Evolutionary conservation across 2,888 invertebrate species (phyloP).

Genomic region (Tryphoninae sp.): DNA sequence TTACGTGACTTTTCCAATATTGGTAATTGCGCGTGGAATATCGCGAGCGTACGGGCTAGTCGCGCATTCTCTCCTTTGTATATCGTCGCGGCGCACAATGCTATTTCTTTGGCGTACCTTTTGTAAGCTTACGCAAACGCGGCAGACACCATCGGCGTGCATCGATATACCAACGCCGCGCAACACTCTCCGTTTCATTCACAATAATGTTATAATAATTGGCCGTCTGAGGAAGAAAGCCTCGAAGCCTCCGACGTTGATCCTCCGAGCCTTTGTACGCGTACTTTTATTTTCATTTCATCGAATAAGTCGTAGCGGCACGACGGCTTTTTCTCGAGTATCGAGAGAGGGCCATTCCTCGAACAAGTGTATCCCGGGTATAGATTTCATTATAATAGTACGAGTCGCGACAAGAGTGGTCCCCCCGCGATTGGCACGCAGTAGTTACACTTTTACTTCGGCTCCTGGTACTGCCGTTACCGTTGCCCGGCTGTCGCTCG

Average conservation of each 20-base stretch:
- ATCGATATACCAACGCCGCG: slow-evolving; percentile 7
- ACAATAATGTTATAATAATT: too few relatives aligned
- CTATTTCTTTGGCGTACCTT: slow-evolving; percentile 19
- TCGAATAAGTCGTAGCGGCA: too few relatives aligned
- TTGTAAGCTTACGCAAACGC: slow-evolving; percentile 16
- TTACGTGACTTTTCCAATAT: neutral
- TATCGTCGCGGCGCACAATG: neutral
- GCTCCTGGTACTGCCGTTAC: slow-evolving; percentile 3
- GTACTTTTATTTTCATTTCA: too few relatives aligned
- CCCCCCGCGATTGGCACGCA: neutral
- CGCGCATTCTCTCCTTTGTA: slow-evolving; percentile 9
- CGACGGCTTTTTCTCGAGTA: too few relatives aligned
- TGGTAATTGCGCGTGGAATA: slow-evolving; percentile 17
- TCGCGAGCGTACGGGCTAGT: slow-evolving; percentile 10
- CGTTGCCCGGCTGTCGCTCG: slow-evolving; percentile 1
- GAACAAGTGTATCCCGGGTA: too few relatives aligned
- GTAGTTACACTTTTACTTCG: slow-evolving; percentile 3
- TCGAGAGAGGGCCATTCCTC: too few relatives aligned
- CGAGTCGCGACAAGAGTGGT: too few relatives aligned
- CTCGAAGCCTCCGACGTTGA: too few relatives aligned
- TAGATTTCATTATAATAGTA: too few relatives aligned
- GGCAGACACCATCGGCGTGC: neutral
- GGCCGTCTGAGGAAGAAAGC: too few relatives aligned
- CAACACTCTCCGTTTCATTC: neutral
- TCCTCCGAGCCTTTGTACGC: too few relatives aligned